Percentiles rank a stretch among this genome's conserved stretches.
Evolutionary conservation across 2,888 invertebrate species (phyloP).

Genomic region (Agrotis exclamationis): DNA sequence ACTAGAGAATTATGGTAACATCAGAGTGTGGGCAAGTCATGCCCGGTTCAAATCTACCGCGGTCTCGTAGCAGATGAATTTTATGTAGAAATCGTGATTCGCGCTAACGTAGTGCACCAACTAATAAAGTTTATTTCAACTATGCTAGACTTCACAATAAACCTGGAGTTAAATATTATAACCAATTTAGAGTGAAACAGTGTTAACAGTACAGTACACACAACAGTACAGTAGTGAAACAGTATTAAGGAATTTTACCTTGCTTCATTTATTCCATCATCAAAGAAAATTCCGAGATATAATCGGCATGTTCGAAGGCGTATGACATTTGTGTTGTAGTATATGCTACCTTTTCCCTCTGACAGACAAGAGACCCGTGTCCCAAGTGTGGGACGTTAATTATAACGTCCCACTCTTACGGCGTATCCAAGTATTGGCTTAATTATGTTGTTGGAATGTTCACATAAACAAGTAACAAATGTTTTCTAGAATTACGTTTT

Average conservation of each 20-base stretch:
- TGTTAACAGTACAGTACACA: no score
- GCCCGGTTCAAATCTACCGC: neutral
- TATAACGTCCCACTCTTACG: no score
- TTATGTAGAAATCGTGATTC: constrained; percentile 45
- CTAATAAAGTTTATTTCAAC: constrained; percentile 17
- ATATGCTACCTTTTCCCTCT: no score
- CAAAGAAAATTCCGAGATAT: neutral
- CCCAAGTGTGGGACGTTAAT: no score
- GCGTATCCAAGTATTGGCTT: no score
- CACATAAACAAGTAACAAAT: neutral
- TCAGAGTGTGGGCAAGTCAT: constrained; percentile 22
- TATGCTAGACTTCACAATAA: neutral
- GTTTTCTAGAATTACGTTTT: constrained; percentile 5
- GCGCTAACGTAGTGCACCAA: constrained; percentile 13
- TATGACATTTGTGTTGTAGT: no score
- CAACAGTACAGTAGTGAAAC: no score
- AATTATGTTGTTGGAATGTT: neutral
- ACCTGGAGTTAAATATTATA: neutral
- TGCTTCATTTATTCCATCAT: neutral
- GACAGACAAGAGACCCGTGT: neutral
- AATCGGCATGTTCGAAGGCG: no score
- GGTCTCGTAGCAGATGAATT: constrained; percentile 21
- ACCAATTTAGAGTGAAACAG: neutral
- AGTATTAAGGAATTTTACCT: neutral
- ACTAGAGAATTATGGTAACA: constrained; percentile 6